These are phyloP conservation scores for Cynaeus angustus DNA, from an alignment of 2,888 invertebrate genomes.

Conservation along the genomic window DNA sequence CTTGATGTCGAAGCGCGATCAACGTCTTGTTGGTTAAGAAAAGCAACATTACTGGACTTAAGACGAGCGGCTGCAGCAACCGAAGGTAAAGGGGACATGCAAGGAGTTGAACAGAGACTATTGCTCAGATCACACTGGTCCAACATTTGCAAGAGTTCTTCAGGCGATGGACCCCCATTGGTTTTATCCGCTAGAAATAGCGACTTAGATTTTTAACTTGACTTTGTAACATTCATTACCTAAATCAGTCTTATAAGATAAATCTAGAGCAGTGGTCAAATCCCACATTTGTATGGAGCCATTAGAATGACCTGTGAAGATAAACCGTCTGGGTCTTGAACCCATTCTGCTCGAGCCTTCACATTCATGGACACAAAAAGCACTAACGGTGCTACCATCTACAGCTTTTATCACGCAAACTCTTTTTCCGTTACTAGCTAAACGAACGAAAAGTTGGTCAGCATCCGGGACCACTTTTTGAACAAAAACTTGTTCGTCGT, in stretches of 20 bases:
- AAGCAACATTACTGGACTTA: conserved; percentile 78
- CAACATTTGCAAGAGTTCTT: conserved; percentile 91
- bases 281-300: conserved; percentile 99
- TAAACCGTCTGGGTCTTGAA: conserved; percentile 88
- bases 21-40: conserved; percentile 74
- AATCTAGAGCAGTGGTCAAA: conserved; percentile 94
- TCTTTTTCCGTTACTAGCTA: conserved; percentile 96
- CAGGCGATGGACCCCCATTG: conserved; percentile 93
- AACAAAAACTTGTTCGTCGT: conserved; percentile 98
- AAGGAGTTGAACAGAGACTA: conserved; percentile 85
- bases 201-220: neutral
- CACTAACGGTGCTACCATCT: conserved; percentile 93
- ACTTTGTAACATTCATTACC: conserved; percentile 62
- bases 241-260: conserved; percentile 75
- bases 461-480: conserved; percentile 99
- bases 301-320: conserved; percentile 94
- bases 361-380: conserved; percentile 98
- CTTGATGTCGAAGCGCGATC: conserved; percentile 54
- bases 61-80: conserved; percentile 73
- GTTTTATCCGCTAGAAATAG: conserved; percentile 72
- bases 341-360: conserved; percentile 97
- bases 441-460: conserved; percentile 93
- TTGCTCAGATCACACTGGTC: conserved; percentile 96
- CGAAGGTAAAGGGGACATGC: conserved; percentile 83
- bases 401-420: conserved; percentile 96